Evolutionary conservation across 1,140 invertebrate genomes (phyloP), one percentile per base, ranked within the genome.

Genomic region (Drosophila asahinai): DNA sequence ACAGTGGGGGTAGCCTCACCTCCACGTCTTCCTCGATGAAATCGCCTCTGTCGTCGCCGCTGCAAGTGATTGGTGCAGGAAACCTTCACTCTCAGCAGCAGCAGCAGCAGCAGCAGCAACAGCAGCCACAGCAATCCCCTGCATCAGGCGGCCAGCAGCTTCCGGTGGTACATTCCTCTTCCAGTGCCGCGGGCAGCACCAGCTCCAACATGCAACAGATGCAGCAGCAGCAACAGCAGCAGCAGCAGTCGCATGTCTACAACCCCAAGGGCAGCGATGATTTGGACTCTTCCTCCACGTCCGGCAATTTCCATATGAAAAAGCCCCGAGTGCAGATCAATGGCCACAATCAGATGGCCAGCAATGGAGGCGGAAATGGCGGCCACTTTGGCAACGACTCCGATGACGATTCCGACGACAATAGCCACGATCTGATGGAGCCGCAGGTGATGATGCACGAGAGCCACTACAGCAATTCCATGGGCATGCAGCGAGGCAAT

Each of bases 21-120:
- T 92, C 92, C 5, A 92, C 92, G 14, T 93, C 92, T 9, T 93
- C 92, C 15, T 93, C 92, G 22, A 82, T 93, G 77, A 92, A 92
- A 70, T 93, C 92, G 6, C 90, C 89, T 8, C 57, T 93, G 52
- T 93, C 89, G 5, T 93, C 92, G n/a, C 91, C 92, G 4, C 33
- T 84, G 73, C 57, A 75, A 15, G 70, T 62, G 40, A 70, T 84
- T 25, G 54, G 61, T 3, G 36, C 59, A n/a, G 55, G 42, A 5
- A 7, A 33, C n/a, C 42, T 79, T 15, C 80, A 81, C 17, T n/a
- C 81, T 17, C 86, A 84, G 48, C 63, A 84, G 11, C 82, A 83
- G 25, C 25, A 84, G 11, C 82, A 83, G 25, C 25, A 83, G 3
- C 49, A 75, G 3, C 38, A 83, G 27, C 63, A 80, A 11, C 82